These are phyloP conservation scores for Pao palembangensis DNA, from an alignment of 2,113 vertebrate genomes.

Conservation along the genomic window DNA sequence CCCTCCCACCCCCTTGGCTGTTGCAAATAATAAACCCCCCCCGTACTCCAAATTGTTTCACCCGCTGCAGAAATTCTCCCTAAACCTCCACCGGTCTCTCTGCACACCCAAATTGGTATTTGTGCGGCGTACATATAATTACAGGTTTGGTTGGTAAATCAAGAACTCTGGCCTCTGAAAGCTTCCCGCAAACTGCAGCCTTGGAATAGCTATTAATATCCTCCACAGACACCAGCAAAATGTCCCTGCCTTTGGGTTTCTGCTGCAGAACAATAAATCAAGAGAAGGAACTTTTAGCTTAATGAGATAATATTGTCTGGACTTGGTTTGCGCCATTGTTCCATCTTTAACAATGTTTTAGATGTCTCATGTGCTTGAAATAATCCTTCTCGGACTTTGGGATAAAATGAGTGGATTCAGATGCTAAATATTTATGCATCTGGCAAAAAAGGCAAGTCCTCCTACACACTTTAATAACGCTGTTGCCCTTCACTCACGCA, in stretches of 20 bases:
- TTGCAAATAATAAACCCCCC: conserved; percentile 46
- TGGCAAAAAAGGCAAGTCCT: conserved; percentile 23
- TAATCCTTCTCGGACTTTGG: conserved; percentile 20
- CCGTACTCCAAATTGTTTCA: conserved; percentile 43
- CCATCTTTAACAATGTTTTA: background rate
- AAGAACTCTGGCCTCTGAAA: conserved; percentile 72
- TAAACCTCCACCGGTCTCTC: conserved; percentile 70
- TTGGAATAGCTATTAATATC: conserved; percentile 76
- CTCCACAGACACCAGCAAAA: conserved; percentile 67
- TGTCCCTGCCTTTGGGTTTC: conserved; percentile 42
- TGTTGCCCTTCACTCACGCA: conserved; percentile 48
- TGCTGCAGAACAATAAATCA: conserved; percentile 26
- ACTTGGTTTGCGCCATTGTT: conserved; percentile 8
- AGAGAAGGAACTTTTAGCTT: conserved; percentile 27
- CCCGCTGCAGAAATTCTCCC: conserved; percentile 50
- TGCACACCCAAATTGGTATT: conserved; percentile 80
- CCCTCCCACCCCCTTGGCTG: conserved; percentile 44
- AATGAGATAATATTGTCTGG: conserved; percentile 32
- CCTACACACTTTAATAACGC: conserved; percentile 40
- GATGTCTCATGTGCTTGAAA: conserved; percentile 25
- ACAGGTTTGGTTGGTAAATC: conserved; percentile 76
- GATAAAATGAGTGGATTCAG: conserved; percentile 5
- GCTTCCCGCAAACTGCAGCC: conserved; percentile 77
- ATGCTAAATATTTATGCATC: conserved; percentile 32
- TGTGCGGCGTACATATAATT: conserved; percentile 76